phyloP scores from a whole-genome alignment of 2,113 vertebrate genomes.

The Cryptomyrus ogoouensis region DNA sequence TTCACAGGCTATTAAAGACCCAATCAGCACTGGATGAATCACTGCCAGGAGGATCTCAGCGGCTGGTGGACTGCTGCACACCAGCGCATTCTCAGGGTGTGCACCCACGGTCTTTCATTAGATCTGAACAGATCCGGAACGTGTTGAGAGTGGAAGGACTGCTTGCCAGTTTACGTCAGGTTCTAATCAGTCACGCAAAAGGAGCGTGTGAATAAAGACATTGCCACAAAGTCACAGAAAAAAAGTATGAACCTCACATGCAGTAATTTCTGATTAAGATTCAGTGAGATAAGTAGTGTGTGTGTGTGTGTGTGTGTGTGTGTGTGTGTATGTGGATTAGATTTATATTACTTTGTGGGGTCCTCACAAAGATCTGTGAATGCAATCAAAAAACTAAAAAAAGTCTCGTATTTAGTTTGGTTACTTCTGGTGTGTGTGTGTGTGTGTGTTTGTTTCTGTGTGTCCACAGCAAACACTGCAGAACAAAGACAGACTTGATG shows the following conservation, averaged over 20 bases:
- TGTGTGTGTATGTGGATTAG: not conserved
- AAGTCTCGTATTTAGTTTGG: too few relatives aligned
- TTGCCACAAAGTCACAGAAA: not conserved
- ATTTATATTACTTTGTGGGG: too few relatives aligned
- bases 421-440: not conserved
- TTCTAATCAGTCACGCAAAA: not conserved
- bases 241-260: not conserved
- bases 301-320: not conserved
- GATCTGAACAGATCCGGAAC: not conserved
- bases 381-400: too few relatives aligned
- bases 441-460: not conserved
- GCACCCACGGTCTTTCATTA: not conserved
- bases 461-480: not conserved
- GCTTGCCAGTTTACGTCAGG: not conserved
- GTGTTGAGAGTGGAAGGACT: not conserved
- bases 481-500: not conserved
- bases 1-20: slow-evolving; percentile 15
- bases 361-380: too few relatives aligned
- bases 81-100: not conserved
- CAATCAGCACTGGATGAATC: slow-evolving; percentile 4
- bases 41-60: not conserved
- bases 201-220: not conserved
- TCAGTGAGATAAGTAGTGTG: not conserved
- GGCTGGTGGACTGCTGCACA: not conserved
- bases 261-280: not conserved